phyloP scores from a whole-genome alignment of 2,113 vertebrate species.

The Atrichornis clamosus region DNA sequence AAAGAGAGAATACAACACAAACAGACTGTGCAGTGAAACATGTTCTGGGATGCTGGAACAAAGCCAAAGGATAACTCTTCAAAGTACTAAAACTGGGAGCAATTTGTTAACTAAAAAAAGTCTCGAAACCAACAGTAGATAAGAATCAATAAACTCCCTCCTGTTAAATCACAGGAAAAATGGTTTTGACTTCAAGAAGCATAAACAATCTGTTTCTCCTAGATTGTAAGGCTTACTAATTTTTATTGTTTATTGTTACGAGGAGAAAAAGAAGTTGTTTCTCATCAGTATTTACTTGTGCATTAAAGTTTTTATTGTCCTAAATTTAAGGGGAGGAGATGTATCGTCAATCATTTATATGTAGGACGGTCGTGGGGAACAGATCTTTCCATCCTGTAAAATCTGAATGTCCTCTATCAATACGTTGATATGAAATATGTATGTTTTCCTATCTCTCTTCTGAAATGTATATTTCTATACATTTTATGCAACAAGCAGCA shows the following conservation, averaged over 20 bases:
- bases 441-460: not conserved
- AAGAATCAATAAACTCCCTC: not conserved
- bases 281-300: not conserved
- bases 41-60: not conserved
- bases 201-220: not conserved
- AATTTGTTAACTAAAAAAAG: not conserved
- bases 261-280: not conserved
- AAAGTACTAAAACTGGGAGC: not conserved
- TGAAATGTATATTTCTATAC: not conserved
- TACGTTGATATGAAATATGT: not conserved
- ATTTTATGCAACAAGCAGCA: not conserved
- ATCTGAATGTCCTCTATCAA: not conserved
- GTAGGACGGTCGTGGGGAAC: not conserved
- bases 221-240: not conserved
- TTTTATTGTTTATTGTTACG: not conserved
- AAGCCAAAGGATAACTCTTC: not conserved
- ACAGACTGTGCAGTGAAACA: not conserved
- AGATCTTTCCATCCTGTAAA: not conserved
- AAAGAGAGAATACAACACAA: not conserved
- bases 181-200: not conserved
- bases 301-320: not conserved
- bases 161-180: not conserved
- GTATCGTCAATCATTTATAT: not conserved
- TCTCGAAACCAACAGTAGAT: not conserved
- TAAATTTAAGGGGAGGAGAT: not conserved